Evolutionary conservation across 2,797 vertebrate genomes (phyloP), one percentile per base, ranked within the genome.

Genomic region (Sebastes miniatus): DNA sequence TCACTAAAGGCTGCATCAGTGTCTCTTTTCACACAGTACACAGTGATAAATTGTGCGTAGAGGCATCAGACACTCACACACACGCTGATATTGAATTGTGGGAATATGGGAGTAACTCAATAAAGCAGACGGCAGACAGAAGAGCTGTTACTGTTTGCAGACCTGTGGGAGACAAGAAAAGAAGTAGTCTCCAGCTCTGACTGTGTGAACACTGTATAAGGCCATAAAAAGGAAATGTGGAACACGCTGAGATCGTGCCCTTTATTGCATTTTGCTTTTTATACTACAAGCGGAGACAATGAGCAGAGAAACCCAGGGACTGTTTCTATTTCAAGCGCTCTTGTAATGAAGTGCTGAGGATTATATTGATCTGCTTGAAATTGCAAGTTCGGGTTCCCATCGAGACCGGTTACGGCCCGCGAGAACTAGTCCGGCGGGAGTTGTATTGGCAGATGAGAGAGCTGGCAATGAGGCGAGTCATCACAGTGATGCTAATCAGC

Each of bases 341-440:
- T 47, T 12, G 64, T 75, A 82, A 90, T 81, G 80, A 89, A 87
- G 64, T 71, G 27, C 43, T 4, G 69, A 39, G 87, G 83, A 83
- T 83, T 78, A 77, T 79, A 91, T 86, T 75, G 87, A 92, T 90
- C 76, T 25, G 20, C 34, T 67, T 64, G 64, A 81, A 90, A 87
- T 82, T 85, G 85, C 57, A 22, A 54, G 57, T 81, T 80, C 71
- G 68, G 74, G 73, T 70, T 87, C 83, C 72, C 70, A 83, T 79
- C 22, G 52, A 36, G 36, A 10, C 39, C 29, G 14, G 52, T 36
- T 39, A 18, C 2, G 39, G 36, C 72, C 63, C 25, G 0, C 2
- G 50, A 80, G 71, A 71, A 77, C 69, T 5, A 8, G 69, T 77
- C 81, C 77, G 1, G 54, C 3, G 79, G 76, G 85, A 68, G 78